These are phyloP conservation scores for Sorex maritimensis DNA, from an alignment of 2,797 vertebrate genomes.

Conservation along the genomic window DNA sequence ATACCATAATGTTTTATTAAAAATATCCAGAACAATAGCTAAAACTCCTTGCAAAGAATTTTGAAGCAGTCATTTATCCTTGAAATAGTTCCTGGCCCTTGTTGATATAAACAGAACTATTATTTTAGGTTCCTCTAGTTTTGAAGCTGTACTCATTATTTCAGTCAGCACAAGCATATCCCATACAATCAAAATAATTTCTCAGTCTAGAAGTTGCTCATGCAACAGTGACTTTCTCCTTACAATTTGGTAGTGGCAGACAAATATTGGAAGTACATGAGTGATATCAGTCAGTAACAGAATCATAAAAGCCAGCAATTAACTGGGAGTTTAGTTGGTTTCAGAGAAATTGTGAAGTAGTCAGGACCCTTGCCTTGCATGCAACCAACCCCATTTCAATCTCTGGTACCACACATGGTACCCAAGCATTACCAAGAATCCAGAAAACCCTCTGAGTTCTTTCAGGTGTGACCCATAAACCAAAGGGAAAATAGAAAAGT, in stretches of 20 bases:
- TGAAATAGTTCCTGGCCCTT: neutral
- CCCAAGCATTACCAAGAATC: no score
- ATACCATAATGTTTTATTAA: neutral
- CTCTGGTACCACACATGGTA: no score
- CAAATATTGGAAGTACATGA: neutral
- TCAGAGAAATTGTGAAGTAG: no score
- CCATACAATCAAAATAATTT: no score
- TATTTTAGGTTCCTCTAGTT: neutral
- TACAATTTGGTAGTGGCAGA: slow-evolving; percentile 33
- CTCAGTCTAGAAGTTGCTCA: neutral
- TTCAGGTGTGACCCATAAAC: no score
- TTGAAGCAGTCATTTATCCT: slow-evolving; percentile 36
- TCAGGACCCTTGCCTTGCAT: no score
- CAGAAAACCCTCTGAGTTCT: no score
- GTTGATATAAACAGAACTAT: neutral
- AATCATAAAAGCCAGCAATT: slow-evolving; percentile 54
- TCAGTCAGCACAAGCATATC: slow-evolving; percentile 1
- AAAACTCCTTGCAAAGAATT: slow-evolving; percentile 62
- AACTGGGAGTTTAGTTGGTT: no score
- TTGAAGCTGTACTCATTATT: slow-evolving; percentile 24
- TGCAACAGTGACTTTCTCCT: neutral
- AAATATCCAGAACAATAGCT: neutral
- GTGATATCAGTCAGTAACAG: slow-evolving; percentile 20
- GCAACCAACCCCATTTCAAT: no score
- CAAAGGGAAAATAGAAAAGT: no score